Conservation (phyloP, 1,140 invertebrate genomes). For the Platyura marginata region DNA sequence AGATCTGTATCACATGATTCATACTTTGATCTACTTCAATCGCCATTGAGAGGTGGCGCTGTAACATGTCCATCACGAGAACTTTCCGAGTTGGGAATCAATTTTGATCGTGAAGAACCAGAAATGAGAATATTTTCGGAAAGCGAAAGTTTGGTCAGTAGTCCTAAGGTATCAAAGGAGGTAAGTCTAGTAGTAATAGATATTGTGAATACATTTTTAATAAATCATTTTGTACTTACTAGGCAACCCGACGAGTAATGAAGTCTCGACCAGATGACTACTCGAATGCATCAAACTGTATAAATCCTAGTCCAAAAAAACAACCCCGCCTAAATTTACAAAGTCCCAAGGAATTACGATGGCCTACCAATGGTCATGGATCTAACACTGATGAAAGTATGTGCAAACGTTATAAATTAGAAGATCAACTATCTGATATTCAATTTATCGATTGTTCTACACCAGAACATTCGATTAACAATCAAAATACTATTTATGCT, state of each 20-base stretch:
- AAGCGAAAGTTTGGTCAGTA: conserved; percentile 47
- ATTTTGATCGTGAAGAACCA: conserved; percentile 65
- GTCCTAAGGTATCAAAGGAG: conserved; percentile 29
- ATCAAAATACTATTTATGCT: conserved; percentile 4
- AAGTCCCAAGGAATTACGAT: conserved; percentile 13
- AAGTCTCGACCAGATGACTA: conserved; percentile 28
- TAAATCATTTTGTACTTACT: conserved; percentile 9
- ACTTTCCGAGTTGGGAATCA: conserved; percentile 61
- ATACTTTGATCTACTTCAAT: conserved; percentile 59
- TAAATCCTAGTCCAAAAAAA: conserved; percentile 34
- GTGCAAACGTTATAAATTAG: conserved; percentile 35
- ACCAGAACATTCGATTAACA: conserved; percentile 26
- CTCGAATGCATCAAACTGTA: conserved; percentile 28
- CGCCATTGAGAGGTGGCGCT: conserved; percentile 25
- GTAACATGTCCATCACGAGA: conserved; percentile 37
- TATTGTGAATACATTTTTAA: neutral
- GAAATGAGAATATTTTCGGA: conserved; percentile 75
- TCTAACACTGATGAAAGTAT: conserved; percentile 23
- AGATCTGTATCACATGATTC: conserved; percentile 79
- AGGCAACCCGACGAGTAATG: conserved; percentile 22
- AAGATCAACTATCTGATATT: conserved; percentile 39
- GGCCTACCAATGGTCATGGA: conserved; percentile 3
- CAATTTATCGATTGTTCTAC: conserved; percentile 43
- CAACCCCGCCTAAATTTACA: conserved; percentile 28
- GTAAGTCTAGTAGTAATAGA: neutral